Base-by-base conservation (phyloP, 1,140 invertebrate species). In the Archivesica marissinica region DNA sequence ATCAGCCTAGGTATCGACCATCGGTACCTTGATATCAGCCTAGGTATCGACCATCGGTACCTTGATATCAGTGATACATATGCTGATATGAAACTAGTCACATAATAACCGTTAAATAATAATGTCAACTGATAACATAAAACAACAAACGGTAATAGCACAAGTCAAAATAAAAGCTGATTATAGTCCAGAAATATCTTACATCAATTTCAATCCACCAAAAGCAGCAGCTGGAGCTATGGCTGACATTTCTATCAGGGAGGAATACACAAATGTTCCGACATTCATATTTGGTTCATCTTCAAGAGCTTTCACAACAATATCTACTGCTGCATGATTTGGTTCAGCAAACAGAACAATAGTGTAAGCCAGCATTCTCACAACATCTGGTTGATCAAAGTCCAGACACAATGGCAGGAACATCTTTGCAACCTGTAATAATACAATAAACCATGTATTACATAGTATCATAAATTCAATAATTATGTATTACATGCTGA, bases 281-380 rank as follows among this genome's bases (percentile, higher is more conserved):
- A 82, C 66, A 52, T 82, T 74, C 23, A 56, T 35, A 59, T 52
- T 72, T 35, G 79, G 66, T 1, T 59, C 64, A 41, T 82, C 66
- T 44, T 74, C 66, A 25, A 82, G 64, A 0, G 79, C 56, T 39
- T 35, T 35, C 13, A 64, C 79, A 39, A 82, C 59, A 33, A 82
- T 23, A 25, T 82, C 79, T 13, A 82, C 3, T 15, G 59, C 66
- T 47, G 77, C 66, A 11, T n/a, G 23, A 23, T 20, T 15, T 7
- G 15, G 54, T 15, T 33, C n/a, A 35, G 39, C 17, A 44, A 44
- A 20, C 38, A 61, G 20, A 0, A 64, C 56, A 64, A 33, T 44
- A 50, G 17, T 33, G 25, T 47, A 44, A 30, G 77, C 35, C 20
- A 44, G 33, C 56, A 79, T 79, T 20, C 77, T 44, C 0, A 79